Conservation (phyloP, 2,888 invertebrate genomes). For the Phyllotreta cruciferae region DNA sequence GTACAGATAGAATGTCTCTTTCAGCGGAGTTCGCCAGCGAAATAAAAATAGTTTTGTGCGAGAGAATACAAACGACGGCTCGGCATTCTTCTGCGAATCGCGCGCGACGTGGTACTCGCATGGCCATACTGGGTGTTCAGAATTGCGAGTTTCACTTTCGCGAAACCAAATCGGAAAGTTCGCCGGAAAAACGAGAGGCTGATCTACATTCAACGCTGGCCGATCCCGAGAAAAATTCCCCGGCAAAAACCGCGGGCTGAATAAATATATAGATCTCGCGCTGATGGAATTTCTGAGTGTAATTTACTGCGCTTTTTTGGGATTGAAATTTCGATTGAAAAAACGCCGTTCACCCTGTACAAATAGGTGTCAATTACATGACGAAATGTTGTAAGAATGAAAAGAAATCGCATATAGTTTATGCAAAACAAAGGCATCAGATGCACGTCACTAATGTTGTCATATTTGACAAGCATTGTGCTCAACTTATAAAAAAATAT, state of each 20-base stretch:
- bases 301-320: too few relatives aligned
- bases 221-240: conserved; percentile 23
- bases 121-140: conserved; percentile 42
- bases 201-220: conserved; percentile 39
- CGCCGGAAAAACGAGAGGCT: conserved; percentile 28
- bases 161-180: conserved; percentile 33
- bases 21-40: conserved; percentile 29
- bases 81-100: conserved; percentile 44
- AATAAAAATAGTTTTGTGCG: conserved; percentile 39
- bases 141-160: conserved; percentile 44
- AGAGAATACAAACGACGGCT: conserved; percentile 36
- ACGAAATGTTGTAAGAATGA: too few relatives aligned
- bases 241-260: conserved; percentile 6
- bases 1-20: conserved; percentile 40
- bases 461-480: too few relatives aligned
- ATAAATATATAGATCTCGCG: not conserved
- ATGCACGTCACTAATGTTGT: too few relatives aligned
- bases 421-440: too few relatives aligned
- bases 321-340: conserved; percentile 25
- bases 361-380: too few relatives aligned
- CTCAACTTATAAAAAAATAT: too few relatives aligned
- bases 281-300: conserved; percentile 27
- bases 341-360: conserved; percentile 8
- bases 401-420: too few relatives aligned
- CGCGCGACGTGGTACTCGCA: conserved; percentile 32